A percentile compares a stretch with the other conserved stretches of the same genome.
Evolutionary conservation across 2,113 vertebrate species (phyloP).

Genomic region (Odobenus rosmarus): DNA sequence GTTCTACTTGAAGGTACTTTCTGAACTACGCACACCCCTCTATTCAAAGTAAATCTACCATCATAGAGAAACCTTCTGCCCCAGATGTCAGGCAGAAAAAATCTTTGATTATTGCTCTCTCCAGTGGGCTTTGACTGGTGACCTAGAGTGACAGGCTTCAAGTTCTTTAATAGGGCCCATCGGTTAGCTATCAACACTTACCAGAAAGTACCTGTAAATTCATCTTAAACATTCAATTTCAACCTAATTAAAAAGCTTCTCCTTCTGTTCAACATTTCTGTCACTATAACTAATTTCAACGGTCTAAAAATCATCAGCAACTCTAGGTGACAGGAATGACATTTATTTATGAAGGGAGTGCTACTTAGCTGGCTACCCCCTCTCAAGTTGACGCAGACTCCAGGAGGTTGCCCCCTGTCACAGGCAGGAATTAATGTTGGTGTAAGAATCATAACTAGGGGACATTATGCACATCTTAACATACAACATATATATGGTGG

Average conservation of each 20-base stretch:
- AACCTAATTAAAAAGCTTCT: constrained; percentile 14
- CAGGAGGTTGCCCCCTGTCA: neutral
- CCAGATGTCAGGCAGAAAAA: constrained; percentile 40
- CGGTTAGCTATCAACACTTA: constrained; percentile 37
- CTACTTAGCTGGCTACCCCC: neutral
- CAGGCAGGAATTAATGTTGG: neutral
- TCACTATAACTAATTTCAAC: constrained; percentile 10
- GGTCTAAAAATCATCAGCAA: constrained; percentile 60
- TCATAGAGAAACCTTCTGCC: constrained; percentile 52
- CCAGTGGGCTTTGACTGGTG: constrained; percentile 14
- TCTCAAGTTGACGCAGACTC: neutral
- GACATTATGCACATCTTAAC: neutral
- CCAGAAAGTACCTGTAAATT: neutral
- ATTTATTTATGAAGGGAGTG: constrained; percentile 11
- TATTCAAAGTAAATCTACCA: constrained; percentile 60
- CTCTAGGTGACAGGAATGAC: neutral
- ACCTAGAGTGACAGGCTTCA: constrained; percentile 23
- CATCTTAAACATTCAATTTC: neutral
- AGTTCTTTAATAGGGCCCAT: constrained; percentile 18
- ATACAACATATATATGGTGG: neutral
- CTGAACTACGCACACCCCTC: constrained; percentile 9
- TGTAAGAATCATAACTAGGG: neutral
- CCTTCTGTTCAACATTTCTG: constrained; percentile 28
- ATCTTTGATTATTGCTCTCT: constrained; percentile 18
- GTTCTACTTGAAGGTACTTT: constrained; percentile 46